phyloP scores from a whole-genome alignment of 2,113 vertebrate genomes.

The Hucho hucho region DNA sequence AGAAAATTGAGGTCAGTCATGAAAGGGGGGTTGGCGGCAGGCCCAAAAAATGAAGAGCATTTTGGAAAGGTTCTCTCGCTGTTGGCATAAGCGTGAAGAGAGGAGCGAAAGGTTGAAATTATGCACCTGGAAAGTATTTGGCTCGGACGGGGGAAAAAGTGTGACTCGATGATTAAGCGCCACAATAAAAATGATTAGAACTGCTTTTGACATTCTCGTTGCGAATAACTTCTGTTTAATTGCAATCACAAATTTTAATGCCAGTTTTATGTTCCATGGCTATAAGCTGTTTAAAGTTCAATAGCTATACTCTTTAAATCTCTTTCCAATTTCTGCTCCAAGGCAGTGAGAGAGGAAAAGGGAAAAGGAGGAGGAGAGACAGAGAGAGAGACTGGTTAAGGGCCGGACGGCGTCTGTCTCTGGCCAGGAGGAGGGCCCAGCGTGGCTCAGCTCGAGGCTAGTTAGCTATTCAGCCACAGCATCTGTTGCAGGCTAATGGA shows the following conservation, averaged over 20 bases:
- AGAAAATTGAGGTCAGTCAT: constrained; percentile 68
- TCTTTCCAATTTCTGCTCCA: constrained; percentile 67
- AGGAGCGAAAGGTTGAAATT: constrained; percentile 73
- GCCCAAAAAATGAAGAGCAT: constrained; percentile 61
- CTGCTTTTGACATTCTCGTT: constrained; percentile 82
- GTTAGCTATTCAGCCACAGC: constrained; percentile 75
- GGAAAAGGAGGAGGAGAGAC: background rate
- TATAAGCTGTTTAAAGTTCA: constrained; percentile 82
- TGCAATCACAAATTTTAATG: constrained; percentile 85
- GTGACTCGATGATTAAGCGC: constrained; percentile 77
- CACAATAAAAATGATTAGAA: constrained; percentile 83
- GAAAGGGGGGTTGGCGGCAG: constrained; percentile 63
- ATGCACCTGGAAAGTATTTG: constrained; percentile 72
- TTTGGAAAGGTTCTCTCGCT: constrained; percentile 63
- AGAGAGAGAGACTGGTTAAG: constrained; percentile 21
- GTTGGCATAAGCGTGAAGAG: constrained; percentile 63
- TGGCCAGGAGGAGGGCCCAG: constrained; percentile 62
- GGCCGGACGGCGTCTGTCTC: constrained; percentile 52
- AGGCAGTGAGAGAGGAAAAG: constrained; percentile 40
- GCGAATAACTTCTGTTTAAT: constrained; percentile 78
- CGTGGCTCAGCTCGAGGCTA: constrained; percentile 65
- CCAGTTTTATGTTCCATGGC: constrained; percentile 80
- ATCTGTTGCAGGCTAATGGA: constrained; percentile 83
- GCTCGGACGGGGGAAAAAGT: constrained; percentile 59
- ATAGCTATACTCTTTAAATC: constrained; percentile 79